A percentile compares a stretch with the other conserved stretches of the same genome.
Conservation (phyloP, 2,113 vertebrate species). For the Hirundichthys speculiger region DNA sequence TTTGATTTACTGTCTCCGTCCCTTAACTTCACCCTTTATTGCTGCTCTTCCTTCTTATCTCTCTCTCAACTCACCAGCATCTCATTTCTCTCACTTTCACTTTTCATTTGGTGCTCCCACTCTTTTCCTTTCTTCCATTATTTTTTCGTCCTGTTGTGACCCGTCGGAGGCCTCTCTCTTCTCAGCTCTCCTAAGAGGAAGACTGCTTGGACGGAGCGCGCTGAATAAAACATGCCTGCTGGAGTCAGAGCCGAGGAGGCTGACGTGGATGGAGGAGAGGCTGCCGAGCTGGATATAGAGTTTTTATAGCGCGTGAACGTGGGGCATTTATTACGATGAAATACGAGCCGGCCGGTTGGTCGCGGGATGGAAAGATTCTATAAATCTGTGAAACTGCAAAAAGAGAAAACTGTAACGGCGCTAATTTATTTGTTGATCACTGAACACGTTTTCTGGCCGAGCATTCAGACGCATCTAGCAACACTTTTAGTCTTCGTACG, state of each 20-base stretch:
- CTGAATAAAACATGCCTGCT: slow-evolving; percentile 66
- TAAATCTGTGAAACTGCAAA: slow-evolving; percentile 9
- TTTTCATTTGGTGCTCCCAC: not conserved
- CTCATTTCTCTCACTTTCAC: not conserved
- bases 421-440: not conserved
- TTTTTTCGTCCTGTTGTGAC: not conserved
- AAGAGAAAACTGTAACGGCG: not conserved
- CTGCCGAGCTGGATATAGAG: slow-evolving; percentile 42
- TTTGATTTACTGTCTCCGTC: too few species aligned
- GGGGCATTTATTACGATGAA: slow-evolving; percentile 45
- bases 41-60: too few species aligned
- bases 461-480: too few species aligned
- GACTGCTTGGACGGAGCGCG: slow-evolving; percentile 23
- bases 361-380: not conserved
- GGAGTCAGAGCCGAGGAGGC: slow-evolving; percentile 12
- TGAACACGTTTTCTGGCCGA: too few species aligned
- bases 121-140: not conserved
- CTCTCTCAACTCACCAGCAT: not conserved
- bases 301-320: slow-evolving; percentile 48
- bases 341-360: slow-evolving; percentile 23
- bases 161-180: not conserved
- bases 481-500: too few species aligned
- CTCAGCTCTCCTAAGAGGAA: slow-evolving; percentile 9
- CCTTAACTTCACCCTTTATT: too few species aligned
- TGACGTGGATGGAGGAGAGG: slow-evolving; percentile 55